phyloP scores from a whole-genome alignment of 2,888 invertebrate genomes.

The Empis stercorea region DNA sequence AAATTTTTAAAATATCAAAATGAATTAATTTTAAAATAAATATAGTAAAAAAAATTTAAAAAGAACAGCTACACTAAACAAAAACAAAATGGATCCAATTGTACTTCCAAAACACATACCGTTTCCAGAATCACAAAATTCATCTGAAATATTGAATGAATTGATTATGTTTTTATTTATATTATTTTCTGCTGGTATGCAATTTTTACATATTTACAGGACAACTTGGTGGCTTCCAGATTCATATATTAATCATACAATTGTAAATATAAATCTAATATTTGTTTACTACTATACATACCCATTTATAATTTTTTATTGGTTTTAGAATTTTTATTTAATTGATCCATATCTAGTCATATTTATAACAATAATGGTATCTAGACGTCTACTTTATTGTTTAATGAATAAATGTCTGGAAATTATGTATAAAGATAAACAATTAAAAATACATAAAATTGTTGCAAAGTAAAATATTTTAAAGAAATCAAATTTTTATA shows the following conservation, averaged over 20 bases:
- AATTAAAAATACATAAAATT: conserved; percentile 17
- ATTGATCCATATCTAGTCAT: conserved; percentile 80
- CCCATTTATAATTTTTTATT: too few species aligned
- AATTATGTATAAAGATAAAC: conserved; percentile 37
- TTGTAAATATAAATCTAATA: conserved; percentile 54
- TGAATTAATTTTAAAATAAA: too few species aligned
- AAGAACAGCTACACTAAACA: too few species aligned
- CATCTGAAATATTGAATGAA: conserved; percentile 76
- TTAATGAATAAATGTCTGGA: conserved; percentile 41
- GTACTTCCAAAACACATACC: conserved; percentile 63
- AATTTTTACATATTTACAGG: conserved; percentile 88
- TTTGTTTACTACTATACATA: background rate
- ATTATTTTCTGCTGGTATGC: conserved; percentile 64
- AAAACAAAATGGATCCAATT: too few species aligned
- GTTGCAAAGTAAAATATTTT: conserved; percentile 23
- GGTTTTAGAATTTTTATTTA: conserved; percentile 69
- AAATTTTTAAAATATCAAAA: too few species aligned
- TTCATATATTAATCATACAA: conserved; percentile 73
- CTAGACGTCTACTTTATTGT: conserved; percentile 64
- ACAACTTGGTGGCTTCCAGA: conserved; percentile 97
- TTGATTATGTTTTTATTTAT: conserved; percentile 70
- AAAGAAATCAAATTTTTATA: background rate
- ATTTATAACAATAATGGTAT: conserved; percentile 70
- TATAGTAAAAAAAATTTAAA: too few species aligned
- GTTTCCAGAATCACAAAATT: conserved; percentile 62